Percentiles rank a stretch among this genome's conserved stretches.
These are phyloP conservation scores for Octodonta nipae DNA, from an alignment of 2,888 invertebrate species.

Conservation along the genomic window DNA sequence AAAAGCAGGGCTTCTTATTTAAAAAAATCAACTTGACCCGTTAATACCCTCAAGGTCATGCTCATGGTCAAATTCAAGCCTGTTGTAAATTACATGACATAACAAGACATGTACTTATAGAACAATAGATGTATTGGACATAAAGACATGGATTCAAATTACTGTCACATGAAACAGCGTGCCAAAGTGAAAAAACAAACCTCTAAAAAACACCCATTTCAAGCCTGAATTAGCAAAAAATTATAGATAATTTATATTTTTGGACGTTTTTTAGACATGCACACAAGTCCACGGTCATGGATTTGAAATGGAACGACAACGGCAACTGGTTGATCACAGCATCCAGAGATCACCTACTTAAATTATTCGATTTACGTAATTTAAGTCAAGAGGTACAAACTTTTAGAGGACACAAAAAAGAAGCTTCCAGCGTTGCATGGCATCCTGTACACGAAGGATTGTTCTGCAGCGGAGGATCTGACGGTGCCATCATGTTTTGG, in stretches of 20 bases:
- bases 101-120: too few species aligned
- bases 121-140: too few species aligned
- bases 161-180: too few species aligned
- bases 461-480: conserved; percentile 96
- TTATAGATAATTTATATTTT: not conserved
- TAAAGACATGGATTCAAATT: too few species aligned
- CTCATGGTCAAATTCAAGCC: too few species aligned
- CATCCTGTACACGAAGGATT: conserved; percentile 95
- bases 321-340: conserved; percentile 99
- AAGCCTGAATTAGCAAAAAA: too few species aligned
- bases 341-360: conserved; percentile 90
- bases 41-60: too few species aligned
- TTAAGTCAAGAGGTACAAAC: conserved; percentile 90
- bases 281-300: conserved; percentile 99
- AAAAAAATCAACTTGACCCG: too few species aligned
- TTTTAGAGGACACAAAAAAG: conserved; percentile 97
- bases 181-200: too few species aligned
- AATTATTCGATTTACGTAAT: conserved; percentile 94
- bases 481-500: conserved; percentile 98
- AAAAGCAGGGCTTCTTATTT: too few species aligned
- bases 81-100: too few species aligned
- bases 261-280: conserved; percentile 68
- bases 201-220: too few species aligned
- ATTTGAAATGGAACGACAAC: conserved; percentile 97
- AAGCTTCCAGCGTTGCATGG: conserved; percentile 94